Percentiles rank a stretch among this genome's conserved stretches.
Evolutionary conservation across 2,888 invertebrate genomes (phyloP).

Genomic region (Tetranychus piercei): DNA sequence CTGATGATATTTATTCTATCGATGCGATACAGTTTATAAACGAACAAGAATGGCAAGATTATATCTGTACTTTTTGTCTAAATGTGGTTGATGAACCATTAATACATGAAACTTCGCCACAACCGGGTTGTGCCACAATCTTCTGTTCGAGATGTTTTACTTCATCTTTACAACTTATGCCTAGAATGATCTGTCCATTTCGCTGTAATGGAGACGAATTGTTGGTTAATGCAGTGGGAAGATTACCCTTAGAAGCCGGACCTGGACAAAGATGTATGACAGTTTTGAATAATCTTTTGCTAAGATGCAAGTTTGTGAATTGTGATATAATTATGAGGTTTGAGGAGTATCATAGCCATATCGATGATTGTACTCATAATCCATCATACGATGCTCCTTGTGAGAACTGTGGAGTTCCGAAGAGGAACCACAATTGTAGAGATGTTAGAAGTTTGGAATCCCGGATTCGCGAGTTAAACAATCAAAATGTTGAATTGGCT

Average conservation of each 20-base stretch:
- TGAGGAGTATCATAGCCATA: not conserved
- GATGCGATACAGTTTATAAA: too few species aligned
- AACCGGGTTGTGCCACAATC: not conserved
- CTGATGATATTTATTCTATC: too few species aligned
- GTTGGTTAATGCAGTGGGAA: not conserved
- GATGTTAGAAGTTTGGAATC: not conserved
- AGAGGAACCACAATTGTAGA: not conserved
- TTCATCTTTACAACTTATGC: not conserved
- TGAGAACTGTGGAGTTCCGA: not conserved
- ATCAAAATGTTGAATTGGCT: not conserved
- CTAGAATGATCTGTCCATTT: not conserved
- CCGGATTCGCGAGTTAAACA: not conserved
- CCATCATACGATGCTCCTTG: not conserved
- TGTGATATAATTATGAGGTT: not conserved
- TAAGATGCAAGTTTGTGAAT: not conserved
- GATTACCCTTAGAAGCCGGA: not conserved
- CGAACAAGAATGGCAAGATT: not conserved
- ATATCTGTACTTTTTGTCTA: not conserved
- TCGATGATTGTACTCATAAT: not conserved
- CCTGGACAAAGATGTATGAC: not conserved
- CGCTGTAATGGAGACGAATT: not conserved
- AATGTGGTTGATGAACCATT: not conserved
- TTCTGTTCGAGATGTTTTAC: not conserved
- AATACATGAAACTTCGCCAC: not conserved
- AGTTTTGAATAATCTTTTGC: not conserved